Evolutionary conservation across 2,888 invertebrate genomes (phyloP), one percentile per base, ranked within the genome.

Genomic region (Harpalus rubripes): DNA sequence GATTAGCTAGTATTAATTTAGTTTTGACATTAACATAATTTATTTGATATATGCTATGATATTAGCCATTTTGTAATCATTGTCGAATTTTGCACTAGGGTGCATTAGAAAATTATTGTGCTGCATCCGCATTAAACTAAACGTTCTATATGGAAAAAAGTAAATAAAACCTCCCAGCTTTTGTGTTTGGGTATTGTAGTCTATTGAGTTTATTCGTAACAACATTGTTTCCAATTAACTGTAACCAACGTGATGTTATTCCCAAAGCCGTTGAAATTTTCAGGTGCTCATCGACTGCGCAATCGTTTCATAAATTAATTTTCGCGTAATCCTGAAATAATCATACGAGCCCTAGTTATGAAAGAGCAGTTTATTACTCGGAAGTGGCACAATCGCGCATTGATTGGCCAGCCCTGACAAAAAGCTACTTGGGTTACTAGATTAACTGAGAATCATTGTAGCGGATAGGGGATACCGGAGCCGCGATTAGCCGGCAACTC

Each of bases 351-450:
- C 52, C 44, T 18, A 8, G 44, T 7, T 74, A 12, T 52, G 32
- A 32, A 32, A 41, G 22, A 44, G n/a, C 26, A 16, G 32, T 78
- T 78, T 26, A 76, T 76, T 76, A 78, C 56, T 58, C 52, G 78
- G 32, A 39, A 7, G 44, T 22, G 56, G 32, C 76, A 22, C 44
- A 16, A 52, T 52, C 22, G 52, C 39, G 76, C 78, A 78, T 78
- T 78, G 78, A 78, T 78, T 78, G 56, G 78, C 26, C 10, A 15
- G 56, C 18, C 12, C n/a, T 3, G 32, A 18, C 78, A 78, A 78
- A 78, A 78, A 78, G 78, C 58, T 16, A 78, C 78, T 78, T 78
- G 16, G 44, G 26, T 58, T 56, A 78, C 78, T 78, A 78, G 78
- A 78, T 78, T 78, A 78, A 58, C 58, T 58, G 41, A 56, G 56